Evolutionary conservation across 1,140 invertebrate genomes (phyloP), one percentile per base, ranked within the genome.

Genomic region (Papilio aristodemus): DNA sequence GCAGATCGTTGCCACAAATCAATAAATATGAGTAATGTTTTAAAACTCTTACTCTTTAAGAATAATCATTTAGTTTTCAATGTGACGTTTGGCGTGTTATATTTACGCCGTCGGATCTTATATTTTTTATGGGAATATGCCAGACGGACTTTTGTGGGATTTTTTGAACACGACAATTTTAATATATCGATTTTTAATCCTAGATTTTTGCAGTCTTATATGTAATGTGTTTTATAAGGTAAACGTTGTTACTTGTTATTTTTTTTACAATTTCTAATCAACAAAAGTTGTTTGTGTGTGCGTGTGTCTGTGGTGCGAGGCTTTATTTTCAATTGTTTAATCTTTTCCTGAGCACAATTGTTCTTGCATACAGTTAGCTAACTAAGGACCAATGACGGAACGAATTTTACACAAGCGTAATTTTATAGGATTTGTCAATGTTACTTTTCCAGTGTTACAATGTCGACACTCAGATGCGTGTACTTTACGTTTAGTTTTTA

Each of bases 231-330:
- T 37, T 54, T 19, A 70, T 74, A 67, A 74, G 75, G 71, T 62
- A 37, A 71, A 74, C 72, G 72, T 79, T 83, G 76, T 82, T 82
- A 60, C 69, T 76, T 78, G 74, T 81, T 80, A 78, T 68, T 79
- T 81, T n/a, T 80, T 81, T 73, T 81, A 78, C 74, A 77, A 75
- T 83, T 81, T 79, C 76, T 77, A 74, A 79, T 71, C 59, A 13
- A 67, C 60, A 59, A 68, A 60, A 68, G 54, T 71, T 32, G 38
- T 60, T 69, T 71, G 50, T 69, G 71, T 38, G 57, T 43, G n/a
- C 13, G 64, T 50, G 67, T 32, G 27, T 32, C 2, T 32, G 27
- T 32, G 27, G 27, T 73, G 59, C 27, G 69, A 67, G 50, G 50
- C 41, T 60, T 36, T 36, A n/a, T 63, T 60, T 37, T 14, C 17